These are phyloP conservation scores for Bursaphelenchus okinawaensis DNA, from an alignment of 2,888 invertebrate species.

Conservation along the genomic window DNA sequence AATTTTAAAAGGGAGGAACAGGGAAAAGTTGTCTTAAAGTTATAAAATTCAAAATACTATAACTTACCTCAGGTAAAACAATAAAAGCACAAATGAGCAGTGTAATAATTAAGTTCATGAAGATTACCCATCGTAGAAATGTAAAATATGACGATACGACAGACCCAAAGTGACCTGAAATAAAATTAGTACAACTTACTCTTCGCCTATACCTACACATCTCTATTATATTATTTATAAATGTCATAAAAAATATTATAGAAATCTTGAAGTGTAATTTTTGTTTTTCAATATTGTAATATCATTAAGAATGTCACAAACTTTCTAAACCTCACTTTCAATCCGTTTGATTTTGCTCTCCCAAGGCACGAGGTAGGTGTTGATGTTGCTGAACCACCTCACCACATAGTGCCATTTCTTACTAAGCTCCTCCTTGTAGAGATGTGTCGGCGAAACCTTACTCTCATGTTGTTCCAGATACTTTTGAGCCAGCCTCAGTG, in stretches of 20 bases:
- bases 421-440: constrained; percentile 58
- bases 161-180: constrained; percentile 81
- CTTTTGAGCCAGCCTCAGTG: constrained; percentile 58
- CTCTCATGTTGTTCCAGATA: constrained; percentile 59
- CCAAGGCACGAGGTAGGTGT: constrained; percentile 86
- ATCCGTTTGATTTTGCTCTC: constrained; percentile 90
- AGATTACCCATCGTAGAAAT: constrained; percentile 80
- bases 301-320: not conserved
- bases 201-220: too few species aligned
- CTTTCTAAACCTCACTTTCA: constrained; percentile 74
- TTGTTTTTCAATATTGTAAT: constrained; percentile 11
- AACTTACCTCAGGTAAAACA: constrained; percentile 81
- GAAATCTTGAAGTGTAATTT: too few species aligned
- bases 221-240: too few species aligned
- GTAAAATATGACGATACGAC: constrained; percentile 96
- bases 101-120: constrained; percentile 87
- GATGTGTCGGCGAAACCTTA: constrained; percentile 57
- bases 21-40: not conserved
- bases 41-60: not conserved
- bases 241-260: too few species aligned
- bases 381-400: constrained; percentile 67
- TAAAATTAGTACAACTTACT: too few species aligned
- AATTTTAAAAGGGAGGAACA: not conserved
- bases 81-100: constrained; percentile 79
- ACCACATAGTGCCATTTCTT: constrained; percentile 40